Base-by-base conservation (phyloP, 2,797 vertebrate species). In the Lophotriccus pileatus region DNA sequence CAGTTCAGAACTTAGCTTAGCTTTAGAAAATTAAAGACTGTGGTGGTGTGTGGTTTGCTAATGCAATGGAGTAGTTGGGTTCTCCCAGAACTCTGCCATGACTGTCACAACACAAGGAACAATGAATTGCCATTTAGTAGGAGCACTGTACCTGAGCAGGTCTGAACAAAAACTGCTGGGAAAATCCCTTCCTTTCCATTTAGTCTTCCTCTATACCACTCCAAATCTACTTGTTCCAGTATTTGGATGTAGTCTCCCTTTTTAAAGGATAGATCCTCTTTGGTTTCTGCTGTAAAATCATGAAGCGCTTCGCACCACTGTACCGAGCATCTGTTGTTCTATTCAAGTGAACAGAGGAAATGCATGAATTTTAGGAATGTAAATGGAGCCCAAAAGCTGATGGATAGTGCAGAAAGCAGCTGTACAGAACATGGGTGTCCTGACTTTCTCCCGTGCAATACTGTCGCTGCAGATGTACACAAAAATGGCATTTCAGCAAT, bases 281-380 rank as follows among this genome's bases (percentile, higher is more conserved):
- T 97, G 6, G 98, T 96, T 96, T 98, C 98, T 15, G 98, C 99
- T 1, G 93, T 93, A 68, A 98, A 99, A 97, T 99, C 98, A 44
- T 99, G 99, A 73, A 98, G 98, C 1, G 99, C 99, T 96, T 98
- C 98, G 56, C 96, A 98, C 99, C 99, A 99, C 84, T 99, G 98
- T 68, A 63, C 97, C 3, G 91, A 91, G 49, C 22, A 17, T 49
- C 72, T 77, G 85, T 90, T 89, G 66, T 80, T 94, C 98, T 98
- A 68, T 64, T 41, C 89, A 87, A 95, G 68, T 46, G 68, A 96
- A 85, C 25, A 94, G 52, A 90, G 95, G 79, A 94, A 79, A 90
- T 8, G 17, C n/a, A 60, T 93, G 94, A 85, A 88, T 90, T 95
- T 94, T 84, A 75, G 87, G 93, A 79, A 60, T 1, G 1, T 76